Evolutionary conservation across 2,113 vertebrate species (phyloP), one percentile per base, ranked within the genome.

Genomic region (Oenanthe melanoleuca): DNA sequence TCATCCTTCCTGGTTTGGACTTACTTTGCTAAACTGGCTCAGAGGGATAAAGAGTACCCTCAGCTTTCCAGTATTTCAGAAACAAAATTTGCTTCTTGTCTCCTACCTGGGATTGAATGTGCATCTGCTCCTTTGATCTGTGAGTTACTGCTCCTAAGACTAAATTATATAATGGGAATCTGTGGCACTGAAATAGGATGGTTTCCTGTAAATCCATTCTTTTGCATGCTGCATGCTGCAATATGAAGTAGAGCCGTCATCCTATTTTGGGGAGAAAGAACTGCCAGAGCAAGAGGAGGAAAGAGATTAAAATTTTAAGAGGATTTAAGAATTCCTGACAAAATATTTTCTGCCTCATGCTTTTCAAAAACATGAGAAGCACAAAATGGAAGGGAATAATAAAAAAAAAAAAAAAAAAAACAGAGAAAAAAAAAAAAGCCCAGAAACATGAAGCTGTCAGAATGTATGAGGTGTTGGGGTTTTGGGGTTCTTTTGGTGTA

Each of bases 1-100:
- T 91, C 88, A 29, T 59, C 38, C 72, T 92, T 94, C 92, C 96
- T 37, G 4, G 42, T 89, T 96, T 95, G 77, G 29, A 64, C 34
- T 14, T 78, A 1, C 29, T 92, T 89, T 84, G 44, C 19, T 70
- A 70, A 72, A 95, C 74, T 81, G 59, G 19, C 34, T 78, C 16
- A 47, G 55, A 81, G 28, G 22, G 18, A 21, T 60, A 34, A 5
- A 34, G 20, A 45, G 22, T 15, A 57, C 37, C 11, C 20, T 31
- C 1, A 0, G 9, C 31, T 60, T 60, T 53, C 34, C 28, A 73
- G 44, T 66, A 6, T 59, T 85, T 91, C 24, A 33, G 40, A 89
- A 70, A 12, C 47, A 53, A 63, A 70, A 38, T 59, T 33, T 61
- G 13, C 4, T 1, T 61, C 25, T 16, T 59, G 3, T 50, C 2